Percentiles rank a stretch among this genome's conserved stretches.
phyloP scores from a whole-genome alignment of 2,888 invertebrate genomes.

The Notodonta dromedarius region DNA sequence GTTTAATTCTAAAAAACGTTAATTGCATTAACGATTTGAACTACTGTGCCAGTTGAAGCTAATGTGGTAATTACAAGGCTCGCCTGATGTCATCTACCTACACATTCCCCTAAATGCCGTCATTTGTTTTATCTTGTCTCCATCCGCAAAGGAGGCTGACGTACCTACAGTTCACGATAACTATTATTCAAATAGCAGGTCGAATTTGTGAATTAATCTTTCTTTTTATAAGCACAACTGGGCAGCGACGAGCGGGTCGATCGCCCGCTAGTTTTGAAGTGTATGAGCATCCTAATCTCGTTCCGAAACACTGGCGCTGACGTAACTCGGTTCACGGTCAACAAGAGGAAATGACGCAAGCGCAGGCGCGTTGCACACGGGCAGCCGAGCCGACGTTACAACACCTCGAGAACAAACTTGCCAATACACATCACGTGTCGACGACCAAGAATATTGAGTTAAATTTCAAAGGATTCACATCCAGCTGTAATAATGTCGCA shows the following conservation, averaged over 20 bases:
- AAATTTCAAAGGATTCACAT: conserved; percentile 41
- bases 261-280: conserved; percentile 53
- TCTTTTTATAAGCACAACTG: conserved; percentile 28
- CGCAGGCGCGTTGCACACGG: conserved; percentile 56
- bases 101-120: conserved; percentile 45
- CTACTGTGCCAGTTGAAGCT: conserved; percentile 28
- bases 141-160: conserved; percentile 24
- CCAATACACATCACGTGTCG: conserved; percentile 63
- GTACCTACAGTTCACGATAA: conserved; percentile 15
- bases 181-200: conserved; percentile 9
- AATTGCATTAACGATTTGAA: conserved; percentile 8
- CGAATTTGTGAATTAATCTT: not conserved
- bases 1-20: conserved; percentile 4
- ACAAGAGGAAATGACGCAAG: conserved; percentile 81
- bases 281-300: conserved; percentile 74
- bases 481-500: conserved; percentile 29
- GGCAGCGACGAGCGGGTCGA: conserved; percentile 44
- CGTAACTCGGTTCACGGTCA: conserved; percentile 82
- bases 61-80: conserved; percentile 45
- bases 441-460: conserved; percentile 31
- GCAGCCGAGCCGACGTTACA: conserved; percentile 56
- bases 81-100: conserved; percentile 49
- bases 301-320: conserved; percentile 63
- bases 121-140: conserved; percentile 40
- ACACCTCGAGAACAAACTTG: conserved; percentile 57